These are phyloP conservation scores for Ormyrus nitidulus DNA, from an alignment of 2,888 invertebrate species.

Conservation along the genomic window DNA sequence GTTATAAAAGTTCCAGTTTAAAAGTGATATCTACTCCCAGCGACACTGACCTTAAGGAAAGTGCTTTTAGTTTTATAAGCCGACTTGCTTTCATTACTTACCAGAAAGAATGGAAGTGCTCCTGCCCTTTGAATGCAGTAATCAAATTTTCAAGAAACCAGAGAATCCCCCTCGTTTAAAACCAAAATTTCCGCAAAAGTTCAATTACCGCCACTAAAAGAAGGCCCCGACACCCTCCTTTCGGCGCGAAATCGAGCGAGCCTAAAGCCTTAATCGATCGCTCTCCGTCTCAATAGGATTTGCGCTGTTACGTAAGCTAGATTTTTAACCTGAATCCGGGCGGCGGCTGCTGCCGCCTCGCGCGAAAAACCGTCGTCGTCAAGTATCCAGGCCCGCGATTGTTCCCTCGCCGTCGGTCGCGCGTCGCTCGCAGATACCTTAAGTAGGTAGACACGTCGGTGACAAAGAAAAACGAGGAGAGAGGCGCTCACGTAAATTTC, in stretches of 20 bases:
- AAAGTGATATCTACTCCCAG: too few species aligned
- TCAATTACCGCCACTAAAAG: too few species aligned
- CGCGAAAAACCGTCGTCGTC: slow-evolving; percentile 4
- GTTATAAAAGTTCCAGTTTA: too few species aligned
- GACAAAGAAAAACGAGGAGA: slow-evolving; percentile 5
- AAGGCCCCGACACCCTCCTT: too few species aligned
- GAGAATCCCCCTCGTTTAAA: too few species aligned
- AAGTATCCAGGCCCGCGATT: neutral
- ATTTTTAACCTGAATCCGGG: slow-evolving; percentile 39
- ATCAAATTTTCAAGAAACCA: too few species aligned
- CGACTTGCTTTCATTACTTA: too few species aligned
- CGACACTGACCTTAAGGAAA: too few species aligned
- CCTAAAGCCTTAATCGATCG: neutral
- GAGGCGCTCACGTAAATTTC: slow-evolving; percentile 16
- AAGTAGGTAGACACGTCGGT: slow-evolving; percentile 11
- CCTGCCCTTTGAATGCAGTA: too few species aligned
- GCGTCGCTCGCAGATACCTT: neutral
- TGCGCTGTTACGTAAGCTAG: slow-evolving; percentile 17
- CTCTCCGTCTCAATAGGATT: neutral
- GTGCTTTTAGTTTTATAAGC: too few species aligned
- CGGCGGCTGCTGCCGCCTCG: neutral
- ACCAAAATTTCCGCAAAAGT: too few species aligned
- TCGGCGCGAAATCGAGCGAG: slow-evolving; percentile 19
- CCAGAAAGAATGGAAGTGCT: too few species aligned
- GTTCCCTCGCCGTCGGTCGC: neutral